Conservation (phyloP, 2,888 invertebrate species). For the Lasioglossum pauxillum region DNA sequence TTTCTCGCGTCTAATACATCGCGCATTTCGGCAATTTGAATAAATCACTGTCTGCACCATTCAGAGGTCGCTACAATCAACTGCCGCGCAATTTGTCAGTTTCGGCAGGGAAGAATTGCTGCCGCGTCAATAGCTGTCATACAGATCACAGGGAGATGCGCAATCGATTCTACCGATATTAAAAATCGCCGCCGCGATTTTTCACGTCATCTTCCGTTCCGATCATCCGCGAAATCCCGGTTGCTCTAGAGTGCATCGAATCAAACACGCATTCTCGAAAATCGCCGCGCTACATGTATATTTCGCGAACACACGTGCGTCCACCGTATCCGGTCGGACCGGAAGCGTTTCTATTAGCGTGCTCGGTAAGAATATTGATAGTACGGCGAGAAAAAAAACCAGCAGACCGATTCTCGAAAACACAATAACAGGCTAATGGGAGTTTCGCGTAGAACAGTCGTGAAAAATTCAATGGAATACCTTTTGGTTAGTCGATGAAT, state of each 20-base stretch:
- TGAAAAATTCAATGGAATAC: conserved; percentile 38
- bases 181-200: conserved; percentile 14
- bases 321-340: not conserved
- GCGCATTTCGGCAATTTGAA: not conserved
- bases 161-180: not conserved
- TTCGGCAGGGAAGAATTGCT: not conserved
- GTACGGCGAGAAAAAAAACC: not conserved
- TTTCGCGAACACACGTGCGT: conserved; percentile 18
- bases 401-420: conserved; percentile 30
- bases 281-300: conserved; percentile 8
- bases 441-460: conserved; percentile 11
- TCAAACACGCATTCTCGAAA: not conserved
- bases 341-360: not conserved
- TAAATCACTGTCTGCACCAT: not conserved
- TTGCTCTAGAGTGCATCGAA: conserved; percentile 20
- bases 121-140: not conserved
- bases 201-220: conserved; percentile 19
- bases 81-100: not conserved
- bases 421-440: conserved; percentile 49
- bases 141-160: not conserved
- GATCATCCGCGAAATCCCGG: conserved; percentile 14
- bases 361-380: not conserved
- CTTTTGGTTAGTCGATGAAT: conserved; percentile 11
- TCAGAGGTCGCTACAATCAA: not conserved
- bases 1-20: not conserved